phyloP scores from a whole-genome alignment of 2,113 vertebrate species.

The Lepisosteus osseus region DNA sequence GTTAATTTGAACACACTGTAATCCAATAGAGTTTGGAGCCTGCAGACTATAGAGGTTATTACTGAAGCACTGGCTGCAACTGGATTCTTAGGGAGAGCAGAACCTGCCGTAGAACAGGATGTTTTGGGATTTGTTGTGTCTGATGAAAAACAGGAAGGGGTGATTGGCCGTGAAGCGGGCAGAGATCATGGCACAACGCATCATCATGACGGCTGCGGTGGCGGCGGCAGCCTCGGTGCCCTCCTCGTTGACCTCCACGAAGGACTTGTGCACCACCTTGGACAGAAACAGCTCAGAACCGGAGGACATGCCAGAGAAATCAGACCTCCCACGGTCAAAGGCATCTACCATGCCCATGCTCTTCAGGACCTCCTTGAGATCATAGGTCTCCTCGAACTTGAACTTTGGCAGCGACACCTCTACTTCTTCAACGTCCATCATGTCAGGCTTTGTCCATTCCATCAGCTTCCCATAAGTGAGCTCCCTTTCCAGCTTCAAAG shows the following conservation, averaged over 20 bases:
- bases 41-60: too few species aligned
- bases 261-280: slow-evolving; percentile 80
- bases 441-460: slow-evolving; percentile 65
- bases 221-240: slow-evolving; percentile 81
- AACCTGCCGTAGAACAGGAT: slow-evolving; percentile 77
- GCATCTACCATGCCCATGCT: slow-evolving; percentile 77
- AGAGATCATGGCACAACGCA: slow-evolving; percentile 44
- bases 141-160: slow-evolving; percentile 87
- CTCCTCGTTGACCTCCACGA: slow-evolving; percentile 83
- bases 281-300: slow-evolving; percentile 71
- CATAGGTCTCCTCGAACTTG: slow-evolving; percentile 72
- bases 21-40: too few species aligned
- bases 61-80: not conserved
- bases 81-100: slow-evolving; percentile 61
- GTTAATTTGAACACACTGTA: too few species aligned
- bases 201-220: slow-evolving; percentile 57
- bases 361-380: slow-evolving; percentile 61
- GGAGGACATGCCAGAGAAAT: slow-evolving; percentile 78
- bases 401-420: slow-evolving; percentile 69
- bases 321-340: slow-evolving; percentile 49
- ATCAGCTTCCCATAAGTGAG: slow-evolving; percentile 70
- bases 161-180: slow-evolving; percentile 74
- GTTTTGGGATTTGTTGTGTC: slow-evolving; percentile 66
- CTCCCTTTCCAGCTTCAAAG: slow-evolving; percentile 65
- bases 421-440: slow-evolving; percentile 60